Percentiles rank a stretch among this genome's conserved stretches.
These are phyloP conservation scores for Onchidella celtica DNA, from an alignment of 2,888 invertebrate species.

Conservation along the genomic window DNA sequence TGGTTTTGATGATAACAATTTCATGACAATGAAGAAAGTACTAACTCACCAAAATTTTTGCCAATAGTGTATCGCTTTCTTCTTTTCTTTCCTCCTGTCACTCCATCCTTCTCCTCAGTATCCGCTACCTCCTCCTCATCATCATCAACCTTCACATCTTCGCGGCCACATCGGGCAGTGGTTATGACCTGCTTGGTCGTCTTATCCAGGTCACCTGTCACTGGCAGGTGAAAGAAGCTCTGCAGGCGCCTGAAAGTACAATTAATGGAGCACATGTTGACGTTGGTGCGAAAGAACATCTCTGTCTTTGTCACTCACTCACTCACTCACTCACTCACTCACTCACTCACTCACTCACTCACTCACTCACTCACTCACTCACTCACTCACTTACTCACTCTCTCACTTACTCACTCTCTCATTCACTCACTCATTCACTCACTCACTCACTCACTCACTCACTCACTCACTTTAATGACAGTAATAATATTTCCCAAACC, in stretches of 20 bases:
- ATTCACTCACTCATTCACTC: background rate
- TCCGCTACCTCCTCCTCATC: background rate
- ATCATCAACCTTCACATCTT: slow-evolving; percentile 6
- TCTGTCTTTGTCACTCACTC: background rate
- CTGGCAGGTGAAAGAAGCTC: slow-evolving; percentile 18
- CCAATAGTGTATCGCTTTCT: background rate
- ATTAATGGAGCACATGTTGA: background rate
- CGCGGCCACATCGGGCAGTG: slow-evolving; percentile 6
- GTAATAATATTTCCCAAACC: too few species aligned
- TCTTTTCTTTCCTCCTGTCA: background rate
- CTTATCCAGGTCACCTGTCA: slow-evolving; percentile 8
- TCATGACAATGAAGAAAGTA: too few species aligned
- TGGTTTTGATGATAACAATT: background rate
- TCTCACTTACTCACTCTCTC: background rate
- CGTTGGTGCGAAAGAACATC: too few species aligned
- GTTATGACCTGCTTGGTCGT: slow-evolving; percentile 23
- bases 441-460: background rate
- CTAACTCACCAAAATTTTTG: background rate
- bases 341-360: background rate
- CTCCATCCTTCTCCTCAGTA: too few species aligned
- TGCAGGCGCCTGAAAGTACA: slow-evolving; percentile 27
- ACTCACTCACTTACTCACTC: background rate
- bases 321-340: background rate
- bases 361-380: background rate
- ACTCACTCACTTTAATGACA: background rate